Percentiles rank a stretch among this genome's conserved stretches.
phyloP scores from a whole-genome alignment of 2,113 vertebrate species.

The Spea multiplicata region DNA sequence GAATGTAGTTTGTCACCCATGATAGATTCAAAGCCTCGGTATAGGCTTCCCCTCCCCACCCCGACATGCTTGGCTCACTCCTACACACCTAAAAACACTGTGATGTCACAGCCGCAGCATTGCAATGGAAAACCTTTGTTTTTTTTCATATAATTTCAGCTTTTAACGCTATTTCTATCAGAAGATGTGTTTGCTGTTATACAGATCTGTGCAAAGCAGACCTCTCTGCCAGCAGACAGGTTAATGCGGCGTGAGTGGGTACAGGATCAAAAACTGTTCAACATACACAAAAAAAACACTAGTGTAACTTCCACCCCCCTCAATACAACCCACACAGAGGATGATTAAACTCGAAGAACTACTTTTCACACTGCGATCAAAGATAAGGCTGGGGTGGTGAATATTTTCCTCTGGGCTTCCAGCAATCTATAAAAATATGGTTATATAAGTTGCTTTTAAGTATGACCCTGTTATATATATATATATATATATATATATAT shows the following conservation, averaged over 20 bases:
- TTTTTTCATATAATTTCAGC: not conserved
- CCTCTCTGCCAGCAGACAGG: not conserved
- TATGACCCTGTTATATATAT: not conserved
- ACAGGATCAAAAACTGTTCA: not conserved
- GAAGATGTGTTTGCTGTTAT: not conserved
- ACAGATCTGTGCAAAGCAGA: not conserved
- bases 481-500: too few relatives aligned
- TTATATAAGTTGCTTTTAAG: slow-evolving; percentile 29
- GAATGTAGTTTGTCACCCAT: slow-evolving; percentile 18
- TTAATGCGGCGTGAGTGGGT: not conserved
- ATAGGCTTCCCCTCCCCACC: slow-evolving; percentile 1
- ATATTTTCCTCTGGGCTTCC: not conserved
- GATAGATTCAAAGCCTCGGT: slow-evolving; percentile 8
- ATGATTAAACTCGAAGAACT: slow-evolving; percentile 10
- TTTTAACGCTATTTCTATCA: not conserved
- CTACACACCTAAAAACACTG: slow-evolving; percentile 7
- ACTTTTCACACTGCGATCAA: slow-evolving; percentile 21
- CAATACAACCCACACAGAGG: slow-evolving; percentile 29
- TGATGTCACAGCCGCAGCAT: not conserved
- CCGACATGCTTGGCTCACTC: slow-evolving; percentile 32
- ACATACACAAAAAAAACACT: slow-evolving; percentile 11
- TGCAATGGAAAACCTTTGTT: not conserved
- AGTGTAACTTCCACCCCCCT: slow-evolving; percentile 18
- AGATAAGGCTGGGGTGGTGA: slow-evolving; percentile 13
- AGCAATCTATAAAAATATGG: slow-evolving; percentile 19